Base-by-base conservation (phyloP, 2,888 invertebrate species). In the Acanthoscelides obtectus region DNA sequence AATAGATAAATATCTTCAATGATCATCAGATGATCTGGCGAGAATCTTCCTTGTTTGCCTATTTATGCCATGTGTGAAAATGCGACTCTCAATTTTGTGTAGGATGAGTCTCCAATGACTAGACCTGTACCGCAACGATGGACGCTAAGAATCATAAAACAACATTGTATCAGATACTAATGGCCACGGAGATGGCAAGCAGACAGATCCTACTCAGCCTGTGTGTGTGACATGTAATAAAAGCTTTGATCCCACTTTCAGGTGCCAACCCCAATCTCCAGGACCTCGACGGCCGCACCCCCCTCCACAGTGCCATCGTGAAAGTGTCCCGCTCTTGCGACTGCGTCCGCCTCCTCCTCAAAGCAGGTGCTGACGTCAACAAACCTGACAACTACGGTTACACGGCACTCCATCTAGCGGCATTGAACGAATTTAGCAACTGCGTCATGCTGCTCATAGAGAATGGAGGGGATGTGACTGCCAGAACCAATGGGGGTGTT, bases 321-420 rank as follows among this genome's bases (percentile, higher is more conserved):
- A 91, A 94, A 83, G 92, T 94, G 64, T 91, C 92, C 0, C 84
- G 91, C 21, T 89, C 90, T 0, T 89, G 91, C 73, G 94, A 94
- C 76, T 92, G 92, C 71, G 92, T 93, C 4, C 86, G 90, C 72
- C 82, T 91, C 0, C 83, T 94, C 1, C 83, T 93, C 20, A 88
- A 87, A 21, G 90, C 89, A 0, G 92, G 92, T 0, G 92, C 92
- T 0, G 88, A 90, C 80, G 91, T 94, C 0, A 95, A 95, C 83
- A 90, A 89, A 76, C 88, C 93, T 0, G 94, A 95, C 80, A 89
- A 90, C 77, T 94, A 92, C 79, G 95, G 95, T n/a, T 95, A 94
- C 81, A 94, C 94, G 0, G 92, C 95, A 0, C 84, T 95, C 45
- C 95, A 95, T 81, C 89, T 94, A 67, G 94, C 95, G 0, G 95